Base-by-base conservation (phyloP, 2,888 invertebrate species). In the Xestobium rufovillosum region DNA sequence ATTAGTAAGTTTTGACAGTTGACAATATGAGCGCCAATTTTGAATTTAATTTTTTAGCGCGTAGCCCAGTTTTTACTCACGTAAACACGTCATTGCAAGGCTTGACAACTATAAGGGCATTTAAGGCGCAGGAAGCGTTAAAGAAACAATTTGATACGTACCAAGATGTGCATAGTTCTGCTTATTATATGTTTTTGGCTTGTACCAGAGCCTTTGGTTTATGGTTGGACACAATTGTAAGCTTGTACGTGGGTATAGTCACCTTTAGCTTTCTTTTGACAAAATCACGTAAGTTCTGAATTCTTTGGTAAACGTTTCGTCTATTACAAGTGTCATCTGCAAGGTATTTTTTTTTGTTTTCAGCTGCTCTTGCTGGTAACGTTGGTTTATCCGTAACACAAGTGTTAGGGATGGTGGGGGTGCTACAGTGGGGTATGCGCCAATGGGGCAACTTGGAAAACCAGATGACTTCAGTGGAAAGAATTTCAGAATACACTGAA, bases 391-490 rank as follows among this genome's bases (percentile, higher is more conserved):
- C 63, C 4, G 59, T 66, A 33, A 65, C 65, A 1, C 65, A 66
- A 50, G 49, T 61, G 0, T 48, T 65, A 16, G 51, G 51, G n/a
- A 45, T 66, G 27, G 60, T 58, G 1, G 65, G 65, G 26, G 78
- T 81, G 77, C 78, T 83, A 60, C 83, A 83, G 57, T 95, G 91
- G 91, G 90, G 89, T 14, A 88, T 94, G 78, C 47, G 63, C 11
- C 65, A 66, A 42, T 64, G 61, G 57, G 61, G 58, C 26, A 64
- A 66, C 46, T 38, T 65, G 31, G 65, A 65, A 60, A 90, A 88
- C 56, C 83, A 81, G 50, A 86, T 89, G 87, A 89, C 87, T 3
- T 83, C 86, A 8, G 94, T 96, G 0, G 95, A 96, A 65, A 76
- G 92, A 62, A 75, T 85, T 10, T 51, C 86, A 4, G 90, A 91